A percentile compares a stretch with the other conserved stretches of the same genome.
Evolutionary conservation across 1,140 invertebrate genomes (phyloP).

Genomic region (Temnothorax nylanderi): DNA sequence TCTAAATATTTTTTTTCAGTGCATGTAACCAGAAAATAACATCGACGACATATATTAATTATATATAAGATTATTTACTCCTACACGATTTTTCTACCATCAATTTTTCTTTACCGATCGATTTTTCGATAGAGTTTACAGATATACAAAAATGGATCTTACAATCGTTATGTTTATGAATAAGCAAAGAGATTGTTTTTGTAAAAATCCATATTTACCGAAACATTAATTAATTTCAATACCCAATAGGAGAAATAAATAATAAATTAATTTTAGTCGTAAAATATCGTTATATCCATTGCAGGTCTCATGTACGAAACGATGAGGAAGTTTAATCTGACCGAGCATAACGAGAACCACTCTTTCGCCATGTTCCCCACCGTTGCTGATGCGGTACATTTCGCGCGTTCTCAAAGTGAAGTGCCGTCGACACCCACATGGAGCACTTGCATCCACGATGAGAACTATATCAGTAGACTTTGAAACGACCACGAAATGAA

Average conservation of each 20-base stretch:
- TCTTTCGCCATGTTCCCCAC: slow-evolving; percentile 89
- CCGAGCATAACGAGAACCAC: slow-evolving; percentile 85
- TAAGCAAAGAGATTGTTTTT: background rate
- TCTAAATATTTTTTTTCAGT: too few species aligned
- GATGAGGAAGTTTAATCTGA: slow-evolving; percentile 87
- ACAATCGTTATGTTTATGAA: background rate
- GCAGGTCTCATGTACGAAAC: slow-evolving; percentile 88
- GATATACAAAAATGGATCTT: background rate
- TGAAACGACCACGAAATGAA: slow-evolving; percentile 39
- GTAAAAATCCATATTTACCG: background rate
- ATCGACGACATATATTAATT: too few species aligned
- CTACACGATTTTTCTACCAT: background rate
- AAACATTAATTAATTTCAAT: background rate
- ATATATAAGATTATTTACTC: background rate
- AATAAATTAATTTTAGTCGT: background rate
- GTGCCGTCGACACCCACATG: slow-evolving; percentile 72
- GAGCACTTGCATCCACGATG: slow-evolving; percentile 71
- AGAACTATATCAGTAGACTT: slow-evolving; percentile 78
- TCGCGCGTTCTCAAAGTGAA: slow-evolving; percentile 81
- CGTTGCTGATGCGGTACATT: slow-evolving; percentile 90
- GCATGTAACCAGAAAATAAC: too few species aligned
- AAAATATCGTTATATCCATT: slow-evolving; percentile 47
- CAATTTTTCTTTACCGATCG: background rate
- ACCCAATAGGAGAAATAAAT: background rate
- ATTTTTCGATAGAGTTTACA: background rate